Base-by-base conservation (phyloP, 2,797 vertebrate genomes). In the Echeneis naucrates region DNA sequence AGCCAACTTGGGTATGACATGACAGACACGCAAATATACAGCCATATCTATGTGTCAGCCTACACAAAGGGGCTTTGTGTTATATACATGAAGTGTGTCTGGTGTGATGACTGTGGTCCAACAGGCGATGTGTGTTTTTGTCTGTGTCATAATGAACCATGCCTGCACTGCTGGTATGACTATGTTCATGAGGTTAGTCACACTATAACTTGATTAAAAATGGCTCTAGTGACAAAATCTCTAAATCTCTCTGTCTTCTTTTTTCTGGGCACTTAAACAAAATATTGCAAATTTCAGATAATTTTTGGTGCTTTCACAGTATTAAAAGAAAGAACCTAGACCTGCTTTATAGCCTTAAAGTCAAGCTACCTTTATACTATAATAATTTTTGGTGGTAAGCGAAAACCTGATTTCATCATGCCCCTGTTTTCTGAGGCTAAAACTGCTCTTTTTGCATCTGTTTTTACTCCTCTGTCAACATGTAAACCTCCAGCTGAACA, bases 31-130 rank as follows among this genome's bases (percentile, higher is more conserved):
- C 54, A 56, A 3, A 30, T 6, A 42, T 16, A 68, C 68, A 81
- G 56, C 64, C 47, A 11, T 59, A 78, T 69, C 65, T 70, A 72
- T 80, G 68, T 27, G 26, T 50, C 76, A 72, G 73, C 81, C 26
- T 13, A 48, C 77, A 91, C 89, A 92, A 90, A 89, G 77, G 66
- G 60, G 26, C 77, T 79, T 78, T 89, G 70, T 93, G 60, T 91
- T 90, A 85, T 88, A 84, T 70, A 33, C 63, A 54, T 38, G 61
- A 55, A 78, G 81, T 85, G 68, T 77, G 87, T 88, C 82, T 86
- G 78, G 38, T 45, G 69, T 45, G 69, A 75, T 67, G 66, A 63
- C 77, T 60, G 44, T 26, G 61, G 21, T 68, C 72, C 65, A 74
- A 64, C 79, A 75, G 73, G 73, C 75, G 76, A 58, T 61, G 53